Conservation (phyloP, 2,113 vertebrate genomes). For the Emydocephalus ijimae region DNA sequence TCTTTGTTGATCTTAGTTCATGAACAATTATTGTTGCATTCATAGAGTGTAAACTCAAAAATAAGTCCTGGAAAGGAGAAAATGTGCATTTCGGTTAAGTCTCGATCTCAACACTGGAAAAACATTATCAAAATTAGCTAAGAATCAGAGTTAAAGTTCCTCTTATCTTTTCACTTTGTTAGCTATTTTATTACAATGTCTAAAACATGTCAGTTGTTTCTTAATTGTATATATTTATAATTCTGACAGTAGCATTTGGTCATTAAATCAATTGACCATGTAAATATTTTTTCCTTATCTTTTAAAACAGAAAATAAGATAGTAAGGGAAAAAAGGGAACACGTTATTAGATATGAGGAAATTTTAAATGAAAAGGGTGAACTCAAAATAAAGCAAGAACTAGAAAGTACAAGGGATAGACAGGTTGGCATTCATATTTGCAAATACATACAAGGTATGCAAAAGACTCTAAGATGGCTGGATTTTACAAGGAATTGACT, state of each 20-base stretch:
- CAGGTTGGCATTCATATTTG: too few relatives aligned
- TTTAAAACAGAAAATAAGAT: not conserved
- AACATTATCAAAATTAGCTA: not conserved
- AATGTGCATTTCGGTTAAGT: slow-evolving; percentile 16
- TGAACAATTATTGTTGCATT: slow-evolving; percentile 12
- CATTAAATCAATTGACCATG: not conserved
- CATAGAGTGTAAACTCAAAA: not conserved
- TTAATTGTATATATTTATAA: slow-evolving; percentile 20
- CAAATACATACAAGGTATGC: too few relatives aligned
- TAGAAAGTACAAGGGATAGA: too few relatives aligned
- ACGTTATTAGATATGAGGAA: too few relatives aligned
- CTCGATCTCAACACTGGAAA: not conserved
- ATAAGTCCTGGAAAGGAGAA: not conserved
- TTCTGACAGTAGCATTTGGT: not conserved
- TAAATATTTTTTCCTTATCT: not conserved
- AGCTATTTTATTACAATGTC: not conserved
- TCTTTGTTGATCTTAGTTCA: slow-evolving; percentile 41
- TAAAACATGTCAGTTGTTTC: not conserved
- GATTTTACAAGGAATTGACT: too few relatives aligned
- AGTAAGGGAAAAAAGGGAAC: too few relatives aligned
- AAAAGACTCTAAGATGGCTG: too few relatives aligned
- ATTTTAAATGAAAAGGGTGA: too few relatives aligned
- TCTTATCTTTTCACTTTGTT: not conserved
- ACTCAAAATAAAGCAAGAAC: too few relatives aligned
- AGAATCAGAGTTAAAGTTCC: not conserved